Base-by-base conservation (phyloP, 2,797 vertebrate species). In the Pseudomugil tenellus region DNA sequence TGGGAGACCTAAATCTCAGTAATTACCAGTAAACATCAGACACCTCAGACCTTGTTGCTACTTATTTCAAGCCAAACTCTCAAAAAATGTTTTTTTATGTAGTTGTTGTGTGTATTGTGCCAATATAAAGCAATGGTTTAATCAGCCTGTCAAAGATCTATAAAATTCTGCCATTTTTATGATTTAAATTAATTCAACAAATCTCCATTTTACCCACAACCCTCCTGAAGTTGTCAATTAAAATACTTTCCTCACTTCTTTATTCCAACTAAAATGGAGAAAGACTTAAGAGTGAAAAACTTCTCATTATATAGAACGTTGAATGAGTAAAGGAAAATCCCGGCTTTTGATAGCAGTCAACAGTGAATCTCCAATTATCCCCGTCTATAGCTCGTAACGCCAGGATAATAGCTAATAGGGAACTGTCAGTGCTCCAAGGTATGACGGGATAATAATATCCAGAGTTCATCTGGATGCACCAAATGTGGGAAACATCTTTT, bases 311-410 rank as follows among this genome's bases (percentile, higher is more conserved):
- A 35, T 54, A 62, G 55, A 75, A 82, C 73, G 76, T 76, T 89
- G 80, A 81, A 83, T 58, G 57, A 72, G 46, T 76, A 55, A 75
- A 61, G 63, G 49, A 84, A 82, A 76, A 74, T 63, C 69, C 43
- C 10, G 10, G 51, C 63, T 71, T 56, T 52, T 63, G 79, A 88
- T 88, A 77, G 80, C 67, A 80, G 81, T 79, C 76, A 81, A 80
- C 84, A 84, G 69, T 66, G 84, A 86, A 77, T 87, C 87, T 87
- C 87, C 81, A 91, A 92, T 91, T 91, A 89, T 74, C 60, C 66
- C 64, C 61, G 72, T 76, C 65, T 57, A 51, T 56, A 70, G 78
- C 69, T 88, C 65, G 75, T 74, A 84, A 87, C 85, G 88, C 90
- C 74, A 57, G 83, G 65, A 79, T 72, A 81, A 82, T 87, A 84